Base-by-base conservation (phyloP, 2,113 vertebrate species). In the Tupaia chinensis region DNA sequence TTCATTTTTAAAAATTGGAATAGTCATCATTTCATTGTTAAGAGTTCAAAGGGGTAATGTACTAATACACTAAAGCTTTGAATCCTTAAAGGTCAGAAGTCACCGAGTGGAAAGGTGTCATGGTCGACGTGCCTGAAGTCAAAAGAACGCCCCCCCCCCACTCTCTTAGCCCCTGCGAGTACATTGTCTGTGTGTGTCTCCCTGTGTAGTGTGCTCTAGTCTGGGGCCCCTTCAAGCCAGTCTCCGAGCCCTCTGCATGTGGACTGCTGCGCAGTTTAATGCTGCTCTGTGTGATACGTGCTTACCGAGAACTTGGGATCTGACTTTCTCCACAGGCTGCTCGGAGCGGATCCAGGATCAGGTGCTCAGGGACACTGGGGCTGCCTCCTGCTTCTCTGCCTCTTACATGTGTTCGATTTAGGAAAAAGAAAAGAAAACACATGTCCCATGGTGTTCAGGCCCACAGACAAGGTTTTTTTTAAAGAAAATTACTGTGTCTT, bases 121-220 rank as follows among this genome's bases (percentile, higher is more conserved):
- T 16, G 22, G 9, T 32, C 8, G 27, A 10, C 23, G 34, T 61
- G 27, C 23, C 25, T 15, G 1, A 9, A 44, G 44, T 16, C 7
- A 61, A 29, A 27, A 32, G 22, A 9, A 1, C 7, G 6, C 53
- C 44, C n/a, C 0, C 0, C 0, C 16, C 65, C 9, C 5, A 2
- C 1, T 10, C 4, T 4, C 23, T 12, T 3, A 10, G 13, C 22
- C 7, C 15, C 61, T 34, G 56, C 4, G 20, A 2, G 2, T 0
- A 8, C 12, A 68, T 17, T 54, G 25, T 70, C 27, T 19, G 16
- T 14, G 1, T 11, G 20, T 44, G 23, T 27, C 10, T 22, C 20
- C 68, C 56, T 44, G 53, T 22, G 4, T 27, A 14, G 68, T 4
- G 54, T 77, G 32, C 11, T 70, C 54, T 0, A 1, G 32, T 34